Conservation (phyloP, 2,888 invertebrate genomes). For the Aethes cnicana region DNA sequence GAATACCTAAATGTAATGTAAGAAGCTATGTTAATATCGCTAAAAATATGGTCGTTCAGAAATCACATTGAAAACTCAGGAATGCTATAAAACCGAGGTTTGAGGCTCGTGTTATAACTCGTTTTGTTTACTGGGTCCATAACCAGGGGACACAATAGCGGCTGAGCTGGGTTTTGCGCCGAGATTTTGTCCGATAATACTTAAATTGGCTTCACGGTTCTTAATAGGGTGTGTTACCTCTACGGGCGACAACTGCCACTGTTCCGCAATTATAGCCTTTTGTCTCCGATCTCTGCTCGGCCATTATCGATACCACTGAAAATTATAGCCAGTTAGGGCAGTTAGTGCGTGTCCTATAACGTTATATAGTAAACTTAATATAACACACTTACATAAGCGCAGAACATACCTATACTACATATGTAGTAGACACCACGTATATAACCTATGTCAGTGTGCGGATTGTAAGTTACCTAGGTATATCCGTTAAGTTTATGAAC, state of each 20-base stretch:
- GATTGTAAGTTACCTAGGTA: no score
- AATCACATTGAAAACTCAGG: conserved; percentile 48
- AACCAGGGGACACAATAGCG: conserved; percentile 65
- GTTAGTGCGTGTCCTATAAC: conserved; percentile 11
- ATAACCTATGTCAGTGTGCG: no score
- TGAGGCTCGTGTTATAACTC: conserved; percentile 59
- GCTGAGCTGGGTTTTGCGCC: conserved; percentile 50
- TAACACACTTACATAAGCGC: no score
- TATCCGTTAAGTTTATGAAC: not conserved
- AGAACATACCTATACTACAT: no score
- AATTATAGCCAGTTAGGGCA: conserved; percentile 18
- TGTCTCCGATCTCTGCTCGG: conserved; percentile 27
- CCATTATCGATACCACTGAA: conserved; percentile 17
- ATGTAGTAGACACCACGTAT: no score
- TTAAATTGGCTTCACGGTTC: conserved; percentile 64
- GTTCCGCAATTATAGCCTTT: conserved; percentile 40
- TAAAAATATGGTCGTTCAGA: conserved; percentile 43
- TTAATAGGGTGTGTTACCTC: conserved; percentile 55
- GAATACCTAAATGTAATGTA: not conserved
- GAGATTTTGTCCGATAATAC: conserved; percentile 69
- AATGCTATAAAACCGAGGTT: conserved; percentile 61
- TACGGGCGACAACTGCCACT: conserved; percentile 50
- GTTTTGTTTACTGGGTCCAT: conserved; percentile 63
- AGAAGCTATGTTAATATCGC: not conserved
- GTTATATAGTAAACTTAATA: no score